phyloP scores from a whole-genome alignment of 2,113 vertebrate genomes.

The Microtus richardsoni region DNA sequence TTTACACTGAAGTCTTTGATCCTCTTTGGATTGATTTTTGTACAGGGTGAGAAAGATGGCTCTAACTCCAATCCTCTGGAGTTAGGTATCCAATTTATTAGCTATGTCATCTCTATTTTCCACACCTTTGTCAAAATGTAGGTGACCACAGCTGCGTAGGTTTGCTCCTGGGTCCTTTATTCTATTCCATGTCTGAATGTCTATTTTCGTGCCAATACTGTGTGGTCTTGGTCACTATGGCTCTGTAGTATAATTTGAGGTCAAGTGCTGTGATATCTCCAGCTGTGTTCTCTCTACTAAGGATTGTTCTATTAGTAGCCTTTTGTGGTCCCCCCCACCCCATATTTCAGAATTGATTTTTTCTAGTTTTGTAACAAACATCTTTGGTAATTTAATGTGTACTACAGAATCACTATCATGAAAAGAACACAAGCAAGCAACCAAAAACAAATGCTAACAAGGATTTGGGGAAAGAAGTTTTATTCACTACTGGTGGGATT shows the following conservation, averaged over 20 bases:
- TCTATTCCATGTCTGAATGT: background rate
- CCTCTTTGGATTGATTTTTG: background rate
- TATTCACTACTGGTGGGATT: background rate
- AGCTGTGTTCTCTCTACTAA: background rate
- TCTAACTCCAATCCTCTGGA: background rate
- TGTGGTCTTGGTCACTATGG: background rate
- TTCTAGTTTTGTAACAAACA: background rate
- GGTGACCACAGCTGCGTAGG: background rate
- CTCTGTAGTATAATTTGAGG: background rate
- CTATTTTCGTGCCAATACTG: background rate
- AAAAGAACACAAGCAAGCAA: background rate
- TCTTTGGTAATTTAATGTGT: background rate
- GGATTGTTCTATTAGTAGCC: background rate
- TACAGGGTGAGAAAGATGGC: background rate
- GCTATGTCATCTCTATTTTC: background rate
- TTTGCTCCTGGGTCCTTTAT: background rate
- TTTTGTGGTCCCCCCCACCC: background rate
- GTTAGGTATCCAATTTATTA: too few relatives aligned
- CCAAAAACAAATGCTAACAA: too few relatives aligned
- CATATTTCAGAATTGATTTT: background rate
- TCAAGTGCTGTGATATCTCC: background rate
- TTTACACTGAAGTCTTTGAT: background rate
- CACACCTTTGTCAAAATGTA: background rate
- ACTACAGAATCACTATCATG: background rate
- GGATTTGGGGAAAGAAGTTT: too few relatives aligned